Evolutionary conservation across 2,113 vertebrate species (phyloP), one percentile per base, ranked within the genome.

Genomic region (Cnemophilus loriae): DNA sequence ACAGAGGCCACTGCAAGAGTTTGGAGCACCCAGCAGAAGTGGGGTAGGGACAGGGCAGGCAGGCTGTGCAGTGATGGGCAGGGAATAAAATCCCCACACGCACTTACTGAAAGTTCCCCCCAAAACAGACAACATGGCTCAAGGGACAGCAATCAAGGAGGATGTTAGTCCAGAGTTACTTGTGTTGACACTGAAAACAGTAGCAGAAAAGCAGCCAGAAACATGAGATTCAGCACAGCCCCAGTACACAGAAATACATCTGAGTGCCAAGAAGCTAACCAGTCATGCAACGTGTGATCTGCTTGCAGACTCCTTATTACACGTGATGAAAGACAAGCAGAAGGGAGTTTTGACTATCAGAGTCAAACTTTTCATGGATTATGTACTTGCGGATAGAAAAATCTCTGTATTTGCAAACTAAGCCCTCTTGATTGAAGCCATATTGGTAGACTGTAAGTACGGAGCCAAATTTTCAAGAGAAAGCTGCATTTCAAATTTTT

Each of bases 191-290:
- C 60, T 82, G 52, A 91, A 77, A 93, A 89, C 47, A 81, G 89
- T 10, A 89, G 84, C 87, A 87, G 82, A 90, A 96, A 91, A 82
- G 81, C 74, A 94, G 84, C 63, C 84, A 93, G 88, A 86, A 94
- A 84, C 84, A 94, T 0, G 6, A 95, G 89, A 76, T 50, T 87
- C 71, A 80, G 74, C 61, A 37, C 35, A 75, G 41, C 18, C 50
- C 37, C 46, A 41, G 84, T 19, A 75, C 30, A 59, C 78, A 92
- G 75, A 93, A 79, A 89, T 47, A 64, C 15, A 52, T 56, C 71
- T 28, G 39, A 59, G 85, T 85, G 87, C 93, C 90, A 95, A 90
- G 82, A 85, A 85, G 47, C 65, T 65, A 94, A 77, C 82, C 73
- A 71, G 93, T 88, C 85, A 84, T 84, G 86, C 79, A 80, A 86